A percentile compares a stretch with the other conserved stretches of the same genome.
Evolutionary conservation across 2,797 vertebrate genomes (phyloP).

Genomic region (Tapera naevia): DNA sequence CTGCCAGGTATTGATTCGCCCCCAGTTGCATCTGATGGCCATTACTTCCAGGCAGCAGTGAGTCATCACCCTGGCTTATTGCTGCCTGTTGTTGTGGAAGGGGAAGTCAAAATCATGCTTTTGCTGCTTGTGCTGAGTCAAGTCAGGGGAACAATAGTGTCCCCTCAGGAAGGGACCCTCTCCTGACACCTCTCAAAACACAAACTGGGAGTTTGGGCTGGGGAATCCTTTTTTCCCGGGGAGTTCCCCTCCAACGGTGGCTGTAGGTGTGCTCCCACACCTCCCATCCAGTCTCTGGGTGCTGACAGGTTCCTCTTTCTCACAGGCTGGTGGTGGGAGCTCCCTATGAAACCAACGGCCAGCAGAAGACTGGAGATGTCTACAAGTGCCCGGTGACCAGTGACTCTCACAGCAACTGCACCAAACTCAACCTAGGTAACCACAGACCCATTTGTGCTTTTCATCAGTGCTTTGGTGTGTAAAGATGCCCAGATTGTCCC

Average conservation of each 20-base stretch:
- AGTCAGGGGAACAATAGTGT: rapidly evolving
- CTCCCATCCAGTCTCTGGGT: rapidly evolving
- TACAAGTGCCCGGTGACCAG: constrained; percentile 90
- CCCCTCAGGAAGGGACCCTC: neutral
- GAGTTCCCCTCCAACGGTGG: rapidly evolving
- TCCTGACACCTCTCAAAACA: neutral
- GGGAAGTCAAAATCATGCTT: neutral
- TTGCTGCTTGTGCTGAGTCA: neutral
- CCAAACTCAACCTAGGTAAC: constrained; percentile 96
- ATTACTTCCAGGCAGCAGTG: neutral
- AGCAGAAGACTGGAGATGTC: constrained; percentile 93
- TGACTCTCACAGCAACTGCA: constrained; percentile 83
- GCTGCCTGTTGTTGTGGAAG: neutral
- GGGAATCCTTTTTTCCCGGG: neutral
- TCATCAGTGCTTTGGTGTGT: neutral
- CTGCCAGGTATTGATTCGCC: rapidly evolving
- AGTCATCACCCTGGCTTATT: neutral
- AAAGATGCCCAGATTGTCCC: neutral
- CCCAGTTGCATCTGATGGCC: neutral
- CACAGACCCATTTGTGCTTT: rapidly evolving
- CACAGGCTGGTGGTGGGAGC: constrained; percentile 95
- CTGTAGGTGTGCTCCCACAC: neutral
- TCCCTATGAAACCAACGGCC: constrained; percentile 92
- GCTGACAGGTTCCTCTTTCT: neutral
- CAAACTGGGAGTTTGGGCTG: rapidly evolving